Percentiles rank a stretch among this genome's conserved stretches.
These are phyloP conservation scores for Melopsittacus undulatus DNA, from an alignment of 2,797 vertebrate genomes.

Conservation along the genomic window DNA sequence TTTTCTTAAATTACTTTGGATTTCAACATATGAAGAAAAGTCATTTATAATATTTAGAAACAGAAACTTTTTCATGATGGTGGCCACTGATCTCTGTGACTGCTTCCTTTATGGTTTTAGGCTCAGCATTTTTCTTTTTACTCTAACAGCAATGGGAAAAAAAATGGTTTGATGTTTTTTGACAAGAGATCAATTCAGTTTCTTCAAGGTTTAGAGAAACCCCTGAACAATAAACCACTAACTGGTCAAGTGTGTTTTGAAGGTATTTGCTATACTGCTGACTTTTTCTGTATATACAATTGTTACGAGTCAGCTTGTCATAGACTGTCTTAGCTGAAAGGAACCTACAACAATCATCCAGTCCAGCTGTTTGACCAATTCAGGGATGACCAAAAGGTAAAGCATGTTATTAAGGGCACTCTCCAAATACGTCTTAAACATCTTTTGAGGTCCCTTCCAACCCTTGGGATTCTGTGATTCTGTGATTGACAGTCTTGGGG, in stretches of 20 bases:
- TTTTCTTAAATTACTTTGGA: background rate
- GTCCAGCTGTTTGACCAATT: background rate
- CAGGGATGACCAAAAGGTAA: background rate
- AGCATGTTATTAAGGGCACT: background rate
- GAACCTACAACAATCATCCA: background rate
- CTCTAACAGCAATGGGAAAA: background rate
- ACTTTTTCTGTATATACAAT: background rate
- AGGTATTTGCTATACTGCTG: background rate
- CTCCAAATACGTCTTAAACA: background rate
- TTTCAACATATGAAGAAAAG: background rate
- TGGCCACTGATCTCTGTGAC: background rate
- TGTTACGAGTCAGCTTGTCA: background rate
- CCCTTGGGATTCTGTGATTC: no score
- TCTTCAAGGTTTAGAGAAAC: background rate
- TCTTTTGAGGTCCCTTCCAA: no score
- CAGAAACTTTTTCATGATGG: background rate
- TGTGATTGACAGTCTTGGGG: background rate
- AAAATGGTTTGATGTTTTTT: background rate
- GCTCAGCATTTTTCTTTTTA: background rate
- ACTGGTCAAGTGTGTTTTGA: background rate
- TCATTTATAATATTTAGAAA: background rate
- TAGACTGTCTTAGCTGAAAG: background rate
- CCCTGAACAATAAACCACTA: background rate
- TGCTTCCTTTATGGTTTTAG: background rate
- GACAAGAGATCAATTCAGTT: background rate